Evolutionary conservation across 1,140 invertebrate species (phyloP), one percentile per base, ranked within the genome.

Genomic region (Battus philenor): DNA sequence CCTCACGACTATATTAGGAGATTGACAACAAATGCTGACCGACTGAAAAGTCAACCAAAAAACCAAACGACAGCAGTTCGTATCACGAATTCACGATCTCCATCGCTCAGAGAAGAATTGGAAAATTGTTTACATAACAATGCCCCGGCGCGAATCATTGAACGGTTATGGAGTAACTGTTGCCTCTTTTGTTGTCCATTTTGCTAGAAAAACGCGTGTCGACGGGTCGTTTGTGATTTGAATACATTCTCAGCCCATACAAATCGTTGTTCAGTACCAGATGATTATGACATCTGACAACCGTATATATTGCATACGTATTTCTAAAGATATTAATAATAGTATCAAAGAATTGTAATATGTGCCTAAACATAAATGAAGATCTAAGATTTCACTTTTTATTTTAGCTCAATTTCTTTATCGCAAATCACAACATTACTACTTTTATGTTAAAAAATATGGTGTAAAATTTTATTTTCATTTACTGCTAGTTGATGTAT

Each of bases 111-210:
- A 6, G n/a, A 12, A 34, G 16, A 49, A 61, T 46, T 49, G 34
- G 36, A 55, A 62, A 64, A 61, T 45, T 47, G 51, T 69, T 68
- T 69, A 54, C 68, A 59, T 59, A 64, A 71, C 62, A 71, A 66
- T 56, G 50, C 44, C 50, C 46, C 50, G 55, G 46, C 48, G 49
- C 52, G 55, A 47, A 56, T 51, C 60, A 63, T 61, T 41, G 36
- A 59, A 59, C 53, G 44, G 29, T 34, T 61, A 44, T 73, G 59
- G 44, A 57, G 64, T 61, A 73, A 73, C 57, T 46, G 55, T 54
- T 55, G 36, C 22, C 48, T 44, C 54, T 59, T 49, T 71, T 74
- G 63, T 71, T 20, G 50, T 29, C 24, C 41, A 10, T 50, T 64
- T 58, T 52, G 32, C 51, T 55, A 52, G 47, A 64, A 66, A 66